Base-by-base conservation (phyloP, 2,113 vertebrate genomes). In the Coreoperca whiteheadi region DNA sequence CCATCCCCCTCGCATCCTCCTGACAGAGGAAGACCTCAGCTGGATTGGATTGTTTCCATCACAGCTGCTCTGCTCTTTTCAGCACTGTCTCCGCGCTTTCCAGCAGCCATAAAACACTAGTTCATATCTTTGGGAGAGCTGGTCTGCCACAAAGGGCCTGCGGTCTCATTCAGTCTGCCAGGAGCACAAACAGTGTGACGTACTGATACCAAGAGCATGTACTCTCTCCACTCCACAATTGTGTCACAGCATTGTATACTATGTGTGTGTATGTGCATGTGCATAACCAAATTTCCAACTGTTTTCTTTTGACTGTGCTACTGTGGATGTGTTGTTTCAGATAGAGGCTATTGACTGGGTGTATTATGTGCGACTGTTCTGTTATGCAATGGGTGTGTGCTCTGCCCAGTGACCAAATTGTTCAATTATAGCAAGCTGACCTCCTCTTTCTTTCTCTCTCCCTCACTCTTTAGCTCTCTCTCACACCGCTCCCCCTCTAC, bases 371-470 rank as follows among this genome's bases (percentile, higher is more conserved):
- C 14, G 84, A 68, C 74, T 74, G 23, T 39, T 69, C 25, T 41
- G 34, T 93, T 90, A 88, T 74, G 70, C 87, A 92, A 94, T 77
- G 77, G 56, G 51, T 75, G 68, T 84, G 87, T 88, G 72, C 75
- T 65, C 64, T 84, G 78, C 51, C 73, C 73, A 71, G 39, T 80
- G 81, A 87, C 73, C 75, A 84, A 77, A 74, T 39, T 57, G 25
- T 77, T 88, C 66, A 75, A 50, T 88, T 77, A 70, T 67, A 78
- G 69, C 9, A 46, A 66, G 48, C 25, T 72, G 89, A 79, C 77
- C 84, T 82, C 60, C 32, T 61, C 73, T 37, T 69, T 25, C 32
- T 71, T 60, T 65, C 60, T 68, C 51, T 65, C 21, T 71, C 4
- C 51, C 53, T 67, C 53, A 23, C 23, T 57, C 63, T 34, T 5